A percentile compares a stretch with the other conserved stretches of the same genome.
Evolutionary conservation across 2,113 vertebrate species (phyloP).

Genomic region (Rafetus swinhoei): DNA sequence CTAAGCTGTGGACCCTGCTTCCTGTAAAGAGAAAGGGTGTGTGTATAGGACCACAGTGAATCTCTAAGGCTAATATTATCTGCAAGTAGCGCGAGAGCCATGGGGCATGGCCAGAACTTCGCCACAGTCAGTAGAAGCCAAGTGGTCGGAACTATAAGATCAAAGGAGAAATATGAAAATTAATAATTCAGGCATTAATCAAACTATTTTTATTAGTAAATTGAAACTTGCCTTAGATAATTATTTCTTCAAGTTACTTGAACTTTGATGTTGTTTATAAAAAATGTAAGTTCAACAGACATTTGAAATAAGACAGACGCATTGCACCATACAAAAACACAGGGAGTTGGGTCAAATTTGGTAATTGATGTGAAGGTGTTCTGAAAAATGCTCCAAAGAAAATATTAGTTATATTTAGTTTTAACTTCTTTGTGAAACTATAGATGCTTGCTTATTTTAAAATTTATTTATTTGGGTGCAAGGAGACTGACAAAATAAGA

Average conservation of each 20-base stretch:
- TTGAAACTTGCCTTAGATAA: neutral
- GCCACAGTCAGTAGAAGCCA: neutral
- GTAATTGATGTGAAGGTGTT: neutral
- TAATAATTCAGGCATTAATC: neutral
- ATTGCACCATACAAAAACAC: rapidly evolving
- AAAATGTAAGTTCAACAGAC: neutral
- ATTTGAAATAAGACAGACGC: neutral
- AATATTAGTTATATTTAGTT: neutral
- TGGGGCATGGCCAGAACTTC: no score
- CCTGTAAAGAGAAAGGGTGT: no score
- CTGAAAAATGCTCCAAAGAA: neutral
- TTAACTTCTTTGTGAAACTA: neutral
- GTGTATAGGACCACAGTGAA: no score
- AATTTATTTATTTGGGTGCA: neutral
- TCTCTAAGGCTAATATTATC: no score
- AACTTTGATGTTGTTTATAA: neutral
- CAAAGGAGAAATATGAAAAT: neutral
- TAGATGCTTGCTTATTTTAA: neutral
- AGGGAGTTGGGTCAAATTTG: neutral
- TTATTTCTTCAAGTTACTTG: neutral
- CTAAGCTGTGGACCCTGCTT: no score
- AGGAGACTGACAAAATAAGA: neutral
- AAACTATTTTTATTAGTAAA: neutral
- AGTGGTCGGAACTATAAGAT: neutral
- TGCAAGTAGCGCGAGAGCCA: no score